Evolutionary conservation across 2,888 invertebrate genomes (phyloP), one percentile per base, ranked within the genome.

Genomic region (Drosophila mulleri): DNA sequence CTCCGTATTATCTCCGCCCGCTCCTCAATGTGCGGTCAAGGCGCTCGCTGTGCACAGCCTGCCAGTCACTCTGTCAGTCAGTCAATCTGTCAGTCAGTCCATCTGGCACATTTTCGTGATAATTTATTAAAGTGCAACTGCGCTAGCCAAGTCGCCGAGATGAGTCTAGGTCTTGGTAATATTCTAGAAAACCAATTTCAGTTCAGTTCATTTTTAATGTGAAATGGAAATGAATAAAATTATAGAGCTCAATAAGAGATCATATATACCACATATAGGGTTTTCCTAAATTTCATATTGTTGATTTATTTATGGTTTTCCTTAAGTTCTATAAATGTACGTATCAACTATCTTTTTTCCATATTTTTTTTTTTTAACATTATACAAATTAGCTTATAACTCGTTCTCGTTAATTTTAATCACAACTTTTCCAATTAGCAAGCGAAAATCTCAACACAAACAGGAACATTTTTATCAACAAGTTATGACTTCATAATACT

Each of bases 81-180:
- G 47, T 66, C 66, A 58, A 7, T 41, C 74, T 29, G 54, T n/a
- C 53, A 39, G 37, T 54, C 54, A 39, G 23, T 37, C 53, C 42
- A 67, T 73, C 74, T 67, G 56, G 58, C 44, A 57, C 44, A 73
- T 68, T 62, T 54, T 45, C 44, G 52, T 16, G 26, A 41, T 78
- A 62, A 74, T 65, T 74, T 74, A 79, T 74, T 74, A 64, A 61
- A 62, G 20, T 37, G 50, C 61, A 58, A 52, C 23, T 45, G 72
- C 48, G 20, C n/a, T 56, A 26, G 20, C 56, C 7, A 39, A 39
- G 18, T 54, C 53, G 64, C 20, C 45, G 42, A 9, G 18, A 29
- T 7, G 8, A 8, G 29, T 29, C 2, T 8, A 29, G 7, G 8
- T 41, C 2, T 29, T n/a, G 44, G 56, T 37, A 48, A 50, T 23